Evolutionary conservation across 1,140 invertebrate genomes (phyloP), one percentile per base, ranked within the genome.

Genomic region (Ylistrum balloti): DNA sequence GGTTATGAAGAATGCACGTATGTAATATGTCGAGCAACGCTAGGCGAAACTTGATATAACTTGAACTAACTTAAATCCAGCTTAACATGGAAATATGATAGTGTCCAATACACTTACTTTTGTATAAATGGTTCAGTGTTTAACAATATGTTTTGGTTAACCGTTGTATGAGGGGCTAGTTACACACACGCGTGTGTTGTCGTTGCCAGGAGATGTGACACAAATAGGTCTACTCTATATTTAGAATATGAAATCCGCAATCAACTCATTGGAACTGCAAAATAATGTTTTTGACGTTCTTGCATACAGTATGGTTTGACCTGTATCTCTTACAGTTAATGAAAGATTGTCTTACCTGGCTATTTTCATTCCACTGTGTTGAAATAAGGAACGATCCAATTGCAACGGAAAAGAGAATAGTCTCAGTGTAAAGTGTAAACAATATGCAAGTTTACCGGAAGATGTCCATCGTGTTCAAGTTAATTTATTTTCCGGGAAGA

Each of bases 161-260:
- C 56, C 56, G 56, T 5, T 56, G 45, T 7, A 56, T 7, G 45
- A 56, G 56, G 22, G 9, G 56, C 28, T n/a, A 74, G 22, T n/a
- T 1, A 74, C 56, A 74, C 17, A 74, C 56, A 74, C 56, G n/a
- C 28, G 56, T 28, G 56, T n/a, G 22, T 74, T 9, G 10, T 45
- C 56, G 56, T 74, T 74, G 56, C 56, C 56, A 28, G 17, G 56
- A 28, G 56, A n/a, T 74, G 56, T 28, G 56, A 74, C 56, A 74
- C 56, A 74, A 74, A 74, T 74, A 74, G 22, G n/a, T 74, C 28
- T 9, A 74, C 56, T 74, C 56, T 74, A 74, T 74, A 74, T 74
- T 74, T 74, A 74, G 56, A n/a, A 28, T 1, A 28, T 38, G 5
- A 5, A 38, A 13, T 38, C n/a, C n/a, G 35, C 35, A 38, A 5